These are phyloP conservation scores for Acipenser ruthenus DNA, from an alignment of 2,797 vertebrate species.

Conservation along the genomic window DNA sequence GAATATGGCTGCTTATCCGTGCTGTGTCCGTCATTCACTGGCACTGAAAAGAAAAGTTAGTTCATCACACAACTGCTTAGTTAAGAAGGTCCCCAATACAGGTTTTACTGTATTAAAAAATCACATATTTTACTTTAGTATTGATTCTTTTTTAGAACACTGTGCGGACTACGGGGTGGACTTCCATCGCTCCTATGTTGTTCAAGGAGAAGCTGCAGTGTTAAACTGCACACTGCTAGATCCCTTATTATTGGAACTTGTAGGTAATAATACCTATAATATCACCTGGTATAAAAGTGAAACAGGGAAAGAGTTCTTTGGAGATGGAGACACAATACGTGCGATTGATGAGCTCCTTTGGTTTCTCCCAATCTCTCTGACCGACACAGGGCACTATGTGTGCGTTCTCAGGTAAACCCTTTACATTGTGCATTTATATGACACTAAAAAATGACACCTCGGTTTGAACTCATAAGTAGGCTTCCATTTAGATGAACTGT, in stretches of 20 bases:
- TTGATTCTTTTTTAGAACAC: slow-evolving; percentile 31
- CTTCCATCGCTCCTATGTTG: slow-evolving; percentile 36
- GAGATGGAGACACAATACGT: slow-evolving; percentile 25
- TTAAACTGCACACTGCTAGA: slow-evolving; percentile 39
- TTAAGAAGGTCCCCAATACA: too few species aligned
- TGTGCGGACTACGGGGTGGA: slow-evolving; percentile 31
- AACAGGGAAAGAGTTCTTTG: slow-evolving; percentile 23
- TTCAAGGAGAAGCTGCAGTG: slow-evolving; percentile 41
- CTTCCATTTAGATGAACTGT: too few species aligned
- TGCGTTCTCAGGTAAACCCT: slow-evolving; percentile 41
- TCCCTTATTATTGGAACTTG: slow-evolving; percentile 21
- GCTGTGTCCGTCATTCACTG: too few species aligned
- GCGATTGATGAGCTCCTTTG: slow-evolving; percentile 36
- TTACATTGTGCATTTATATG: too few species aligned
- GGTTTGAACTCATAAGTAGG: too few species aligned
- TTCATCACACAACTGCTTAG: too few species aligned
- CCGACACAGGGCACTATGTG: slow-evolving; percentile 38
- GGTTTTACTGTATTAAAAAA: too few species aligned
- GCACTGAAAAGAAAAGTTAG: too few species aligned
- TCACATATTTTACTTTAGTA: neutral
- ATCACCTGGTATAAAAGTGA: slow-evolving; percentile 43
- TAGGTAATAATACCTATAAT: slow-evolving; percentile 26
- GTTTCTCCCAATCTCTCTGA: slow-evolving; percentile 34
- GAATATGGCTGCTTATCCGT: too few species aligned
- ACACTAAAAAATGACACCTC: too few species aligned